These are phyloP conservation scores for Balanococcus diminutus DNA, from an alignment of 2,888 invertebrate genomes.

Conservation along the genomic window DNA sequence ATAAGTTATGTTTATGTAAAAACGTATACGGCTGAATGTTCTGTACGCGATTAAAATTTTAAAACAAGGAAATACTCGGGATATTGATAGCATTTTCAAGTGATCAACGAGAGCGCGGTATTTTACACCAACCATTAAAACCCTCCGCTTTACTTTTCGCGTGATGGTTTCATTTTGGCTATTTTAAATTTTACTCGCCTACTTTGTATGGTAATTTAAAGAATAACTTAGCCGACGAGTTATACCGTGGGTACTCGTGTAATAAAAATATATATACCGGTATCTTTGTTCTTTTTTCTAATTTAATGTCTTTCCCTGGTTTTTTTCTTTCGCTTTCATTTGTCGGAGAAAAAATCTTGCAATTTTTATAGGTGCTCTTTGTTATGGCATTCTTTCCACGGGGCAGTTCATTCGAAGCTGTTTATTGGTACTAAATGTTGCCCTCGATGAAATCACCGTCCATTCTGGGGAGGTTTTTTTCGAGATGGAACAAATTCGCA, in stretches of 20 bases:
- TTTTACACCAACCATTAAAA: constrained; percentile 1
- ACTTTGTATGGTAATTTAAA: constrained; percentile 23
- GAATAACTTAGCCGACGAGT: background rate
- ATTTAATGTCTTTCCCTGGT: background rate
- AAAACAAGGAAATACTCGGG: background rate
- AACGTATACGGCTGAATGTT: background rate
- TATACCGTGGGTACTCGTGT: background rate
- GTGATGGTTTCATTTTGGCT: background rate
- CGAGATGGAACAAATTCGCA: no score
- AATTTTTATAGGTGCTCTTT: background rate
- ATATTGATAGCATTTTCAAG: background rate
- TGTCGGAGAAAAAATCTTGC: background rate
- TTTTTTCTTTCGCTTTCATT: background rate
- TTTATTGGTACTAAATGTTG: background rate
- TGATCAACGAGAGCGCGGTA: background rate
- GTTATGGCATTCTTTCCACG: background rate
- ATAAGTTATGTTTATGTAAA: background rate
- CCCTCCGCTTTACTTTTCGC: background rate
- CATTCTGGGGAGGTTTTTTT: no score
- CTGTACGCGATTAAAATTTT: constrained; percentile 19
- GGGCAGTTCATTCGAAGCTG: background rate
- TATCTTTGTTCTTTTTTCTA: background rate
- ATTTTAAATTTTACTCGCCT: constrained; percentile 14
- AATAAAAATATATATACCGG: background rate
- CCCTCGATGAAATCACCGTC: no score